Conservation (phyloP, 2,113 vertebrate genomes). For the Formicarius rufipectus region DNA sequence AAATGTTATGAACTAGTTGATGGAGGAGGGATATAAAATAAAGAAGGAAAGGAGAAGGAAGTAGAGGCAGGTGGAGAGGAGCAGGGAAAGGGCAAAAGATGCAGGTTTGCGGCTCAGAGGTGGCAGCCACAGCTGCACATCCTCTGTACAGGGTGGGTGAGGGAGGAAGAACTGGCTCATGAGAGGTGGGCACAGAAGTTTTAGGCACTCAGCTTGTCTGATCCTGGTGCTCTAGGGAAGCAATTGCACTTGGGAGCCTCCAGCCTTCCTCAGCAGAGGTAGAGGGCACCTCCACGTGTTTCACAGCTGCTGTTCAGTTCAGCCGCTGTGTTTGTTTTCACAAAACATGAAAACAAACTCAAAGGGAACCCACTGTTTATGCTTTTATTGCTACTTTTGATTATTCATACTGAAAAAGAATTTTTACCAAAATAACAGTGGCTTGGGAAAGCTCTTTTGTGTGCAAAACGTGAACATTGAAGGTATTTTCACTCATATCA, state of each 20-base stretch:
- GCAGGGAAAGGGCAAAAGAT: not conserved
- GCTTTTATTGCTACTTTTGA: not conserved
- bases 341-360: not conserved
- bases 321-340: not conserved
- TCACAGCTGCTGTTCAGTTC: not conserved
- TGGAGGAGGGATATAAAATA: not conserved
- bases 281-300: not conserved
- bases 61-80: not conserved
- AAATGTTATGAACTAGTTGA: not conserved
- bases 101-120: not conserved
- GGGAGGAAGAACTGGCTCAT: not conserved
- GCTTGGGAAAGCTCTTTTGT: not conserved
- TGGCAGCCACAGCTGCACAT: not conserved
- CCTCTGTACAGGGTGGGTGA: not conserved
- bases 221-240: not conserved
- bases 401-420: fast-evolving
- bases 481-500: not conserved
- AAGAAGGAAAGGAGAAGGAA: not conserved
- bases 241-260: not conserved
- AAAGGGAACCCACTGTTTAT: not conserved
- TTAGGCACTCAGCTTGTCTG: not conserved
- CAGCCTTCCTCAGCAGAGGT: too few relatives aligned
- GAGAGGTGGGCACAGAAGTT: not conserved
- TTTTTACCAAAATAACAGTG: not conserved
- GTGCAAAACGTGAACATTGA: not conserved